These are phyloP conservation scores for Ctenopoma kingsleyae DNA, from an alignment of 2,797 vertebrate genomes.

Conservation along the genomic window DNA sequence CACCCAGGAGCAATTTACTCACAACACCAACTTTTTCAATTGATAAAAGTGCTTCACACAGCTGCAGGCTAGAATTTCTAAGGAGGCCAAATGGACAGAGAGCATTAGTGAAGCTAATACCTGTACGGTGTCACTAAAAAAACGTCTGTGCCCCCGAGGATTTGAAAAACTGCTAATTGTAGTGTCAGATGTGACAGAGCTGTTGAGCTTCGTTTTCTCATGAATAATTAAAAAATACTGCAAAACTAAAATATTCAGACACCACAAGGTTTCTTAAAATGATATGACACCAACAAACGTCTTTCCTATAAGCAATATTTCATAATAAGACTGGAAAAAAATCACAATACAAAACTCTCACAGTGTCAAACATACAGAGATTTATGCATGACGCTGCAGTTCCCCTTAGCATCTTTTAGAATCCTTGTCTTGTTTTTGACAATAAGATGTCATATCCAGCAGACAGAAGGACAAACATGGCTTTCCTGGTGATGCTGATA, in stretches of 20 bases:
- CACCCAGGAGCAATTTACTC: conserved; percentile 52
- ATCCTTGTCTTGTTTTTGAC: not conserved
- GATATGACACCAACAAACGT: not conserved
- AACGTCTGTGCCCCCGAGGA: conserved; percentile 18
- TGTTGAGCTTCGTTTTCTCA: conserved; percentile 13
- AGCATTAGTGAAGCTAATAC: conserved; percentile 34
- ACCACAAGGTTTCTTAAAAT: not conserved
- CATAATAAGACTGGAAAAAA: no score
- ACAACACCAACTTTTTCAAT: conserved; percentile 35
- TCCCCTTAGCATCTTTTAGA: no score
- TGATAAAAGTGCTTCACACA: conserved; percentile 39
- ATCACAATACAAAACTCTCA: no score
- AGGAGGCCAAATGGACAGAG: conserved; percentile 7
- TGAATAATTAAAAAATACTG: conserved; percentile 21
- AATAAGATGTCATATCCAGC: not conserved
- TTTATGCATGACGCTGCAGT: no score
- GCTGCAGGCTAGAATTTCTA: conserved; percentile 23
- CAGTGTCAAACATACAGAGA: no score
- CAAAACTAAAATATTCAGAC: not conserved
- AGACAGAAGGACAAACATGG: conserved; percentile 10
- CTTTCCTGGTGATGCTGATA: conserved; percentile 9
- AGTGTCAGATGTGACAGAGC: conserved; percentile 10
- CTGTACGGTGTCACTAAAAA: conserved; percentile 22
- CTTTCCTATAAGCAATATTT: no score
- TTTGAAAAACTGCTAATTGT: conserved; percentile 9